These are phyloP conservation scores for Leptinotarsa texana DNA, from an alignment of 1,140 invertebrate genomes.

Conservation along the genomic window DNA sequence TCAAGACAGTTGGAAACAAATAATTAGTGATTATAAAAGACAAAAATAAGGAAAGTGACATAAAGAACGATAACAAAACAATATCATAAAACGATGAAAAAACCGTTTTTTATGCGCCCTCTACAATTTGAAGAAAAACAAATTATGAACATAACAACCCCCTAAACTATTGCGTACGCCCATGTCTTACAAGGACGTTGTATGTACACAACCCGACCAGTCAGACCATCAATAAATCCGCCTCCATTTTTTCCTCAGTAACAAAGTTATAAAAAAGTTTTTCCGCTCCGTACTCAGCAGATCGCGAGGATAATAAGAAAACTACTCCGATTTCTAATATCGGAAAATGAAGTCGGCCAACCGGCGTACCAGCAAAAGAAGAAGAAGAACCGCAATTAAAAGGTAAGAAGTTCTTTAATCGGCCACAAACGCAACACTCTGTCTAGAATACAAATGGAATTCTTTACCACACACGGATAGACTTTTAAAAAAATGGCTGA, in stretches of 20 bases:
- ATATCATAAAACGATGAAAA: too few species aligned
- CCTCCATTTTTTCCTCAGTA: slow-evolving; percentile 18
- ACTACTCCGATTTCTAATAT: slow-evolving; percentile 13
- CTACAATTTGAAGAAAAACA: too few species aligned
- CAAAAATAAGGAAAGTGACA: too few species aligned
- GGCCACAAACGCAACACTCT: not conserved
- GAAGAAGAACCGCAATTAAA: slow-evolving; percentile 25
- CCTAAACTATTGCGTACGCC: not conserved
- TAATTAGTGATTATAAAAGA: too few species aligned
- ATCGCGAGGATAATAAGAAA: slow-evolving; percentile 8
- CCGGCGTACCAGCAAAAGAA: not conserved
- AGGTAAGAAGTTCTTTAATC: slow-evolving; percentile 24
- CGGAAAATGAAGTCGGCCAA: not conserved
- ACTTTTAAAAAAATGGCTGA: slow-evolving; percentile 15
- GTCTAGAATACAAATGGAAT: slow-evolving; percentile 17
- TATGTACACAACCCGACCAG: not conserved
- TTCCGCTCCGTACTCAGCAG: not conserved
- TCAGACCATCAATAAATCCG: slow-evolving; percentile 11
- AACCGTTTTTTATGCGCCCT: too few species aligned
- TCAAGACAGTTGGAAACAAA: too few species aligned
- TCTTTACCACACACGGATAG: slow-evolving; percentile 19
- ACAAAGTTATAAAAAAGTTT: slow-evolving; percentile 20
- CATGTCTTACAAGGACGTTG: slow-evolving; percentile 10
- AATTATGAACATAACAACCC: too few species aligned
- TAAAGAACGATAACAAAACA: too few species aligned